phyloP scores from a whole-genome alignment of 2,888 invertebrate genomes.

The Taphrorychus bicolor region DNA sequence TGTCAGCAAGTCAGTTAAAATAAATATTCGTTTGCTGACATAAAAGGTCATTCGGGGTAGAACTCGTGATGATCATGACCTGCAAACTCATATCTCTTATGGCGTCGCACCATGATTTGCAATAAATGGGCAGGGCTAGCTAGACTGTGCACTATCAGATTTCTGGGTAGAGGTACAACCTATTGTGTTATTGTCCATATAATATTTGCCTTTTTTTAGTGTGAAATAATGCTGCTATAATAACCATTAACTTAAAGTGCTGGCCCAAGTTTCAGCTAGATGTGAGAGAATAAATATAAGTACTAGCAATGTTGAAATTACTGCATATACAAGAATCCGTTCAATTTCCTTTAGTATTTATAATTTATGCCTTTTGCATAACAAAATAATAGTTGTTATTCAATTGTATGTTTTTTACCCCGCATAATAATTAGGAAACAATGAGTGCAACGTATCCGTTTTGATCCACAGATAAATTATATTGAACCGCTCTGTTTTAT shows the following conservation, averaged over 20 bases:
- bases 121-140: conserved; percentile 18
- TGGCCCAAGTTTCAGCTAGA: background rate
- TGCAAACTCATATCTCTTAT: background rate
- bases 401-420: background rate
- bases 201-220: background rate
- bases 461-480: background rate
- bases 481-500: background rate
- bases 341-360: background rate
- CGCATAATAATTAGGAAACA: background rate
- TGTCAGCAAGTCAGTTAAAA: background rate
- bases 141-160: background rate
- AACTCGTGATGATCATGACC: background rate
- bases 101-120: conserved; percentile 7
- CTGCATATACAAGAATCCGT: background rate
- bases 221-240: background rate
- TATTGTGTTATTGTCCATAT: background rate
- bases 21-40: background rate
- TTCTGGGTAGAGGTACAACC: background rate
- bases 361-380: background rate
- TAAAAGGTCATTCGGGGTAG: background rate
- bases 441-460: background rate
- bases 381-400: background rate
- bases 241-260: too few relatives aligned
- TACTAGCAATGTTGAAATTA: background rate
- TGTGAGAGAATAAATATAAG: background rate